Percentiles rank a stretch among this genome's conserved stretches.
These are phyloP conservation scores for Cathartes aura DNA, from an alignment of 2,113 vertebrate species.

Conservation along the genomic window DNA sequence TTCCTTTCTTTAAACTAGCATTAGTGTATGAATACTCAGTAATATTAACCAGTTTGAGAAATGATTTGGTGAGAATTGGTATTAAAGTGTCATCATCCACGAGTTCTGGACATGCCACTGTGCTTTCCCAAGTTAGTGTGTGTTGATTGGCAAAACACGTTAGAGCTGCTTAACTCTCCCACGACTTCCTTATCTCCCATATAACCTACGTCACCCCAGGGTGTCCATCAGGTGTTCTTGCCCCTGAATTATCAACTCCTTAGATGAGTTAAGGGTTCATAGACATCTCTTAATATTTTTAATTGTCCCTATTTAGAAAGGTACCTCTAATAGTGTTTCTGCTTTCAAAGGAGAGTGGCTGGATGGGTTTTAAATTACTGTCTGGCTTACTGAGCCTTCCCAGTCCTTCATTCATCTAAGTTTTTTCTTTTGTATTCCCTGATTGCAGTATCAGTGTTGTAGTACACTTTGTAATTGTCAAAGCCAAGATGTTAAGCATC, in stretches of 20 bases:
- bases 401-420: not conserved
- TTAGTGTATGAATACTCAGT: not conserved
- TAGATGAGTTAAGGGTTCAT: not conserved
- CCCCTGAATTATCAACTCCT: not conserved
- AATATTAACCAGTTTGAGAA: not conserved
- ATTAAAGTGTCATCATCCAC: fast-evolving
- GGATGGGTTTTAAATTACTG: not conserved
- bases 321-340: not conserved
- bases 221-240: not conserved
- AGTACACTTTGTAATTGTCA: not conserved
- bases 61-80: not conserved
- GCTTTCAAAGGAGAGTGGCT: not conserved
- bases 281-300: not conserved
- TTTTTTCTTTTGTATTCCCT: not conserved
- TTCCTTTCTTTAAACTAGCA: not conserved
- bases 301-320: not conserved
- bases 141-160: not conserved
- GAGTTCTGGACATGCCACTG: not conserved
- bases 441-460: not conserved
- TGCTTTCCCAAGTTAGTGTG: not conserved
- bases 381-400: not conserved
- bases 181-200: not conserved
- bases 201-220: not conserved
- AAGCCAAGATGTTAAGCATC: not conserved
- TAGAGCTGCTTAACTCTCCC: not conserved